phyloP scores from a whole-genome alignment of 2,113 vertebrate genomes.

The Thamnophis sirtalis region DNA sequence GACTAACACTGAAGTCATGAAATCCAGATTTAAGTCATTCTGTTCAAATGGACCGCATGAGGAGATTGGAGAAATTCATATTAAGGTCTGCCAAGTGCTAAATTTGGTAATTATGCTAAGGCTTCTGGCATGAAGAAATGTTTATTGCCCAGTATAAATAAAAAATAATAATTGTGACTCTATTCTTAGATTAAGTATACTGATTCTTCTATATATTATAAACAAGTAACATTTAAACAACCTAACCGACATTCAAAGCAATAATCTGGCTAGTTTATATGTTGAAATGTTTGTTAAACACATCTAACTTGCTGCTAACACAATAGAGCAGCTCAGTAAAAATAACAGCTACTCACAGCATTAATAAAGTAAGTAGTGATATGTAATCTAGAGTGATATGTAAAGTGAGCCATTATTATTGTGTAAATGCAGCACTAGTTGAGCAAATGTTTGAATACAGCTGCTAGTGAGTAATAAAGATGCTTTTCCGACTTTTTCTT shows the following conservation, averaged over 20 bases:
- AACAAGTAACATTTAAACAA: neutral
- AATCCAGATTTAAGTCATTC: neutral
- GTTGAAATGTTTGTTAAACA: neutral
- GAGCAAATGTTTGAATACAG: neutral
- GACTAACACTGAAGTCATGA: neutral
- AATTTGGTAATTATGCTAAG: neutral
- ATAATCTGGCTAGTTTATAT: neutral
- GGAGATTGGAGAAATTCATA: neutral
- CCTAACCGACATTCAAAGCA: neutral
- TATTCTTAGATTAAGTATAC: neutral
- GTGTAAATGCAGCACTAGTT: neutral
- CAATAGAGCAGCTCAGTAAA: neutral
- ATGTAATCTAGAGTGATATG: neutral
- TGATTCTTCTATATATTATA: neutral
- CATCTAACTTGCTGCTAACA: neutral
- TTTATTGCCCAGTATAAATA: neutral
- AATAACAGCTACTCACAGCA: neutral
- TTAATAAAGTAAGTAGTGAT: neutral
- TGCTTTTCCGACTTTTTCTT: neutral
- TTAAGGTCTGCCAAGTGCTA: neutral
- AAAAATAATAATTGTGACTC: neutral
- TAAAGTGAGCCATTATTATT: neutral
- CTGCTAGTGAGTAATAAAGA: neutral
- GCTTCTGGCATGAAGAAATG: neutral
- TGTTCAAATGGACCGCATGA: neutral